phyloP scores from a whole-genome alignment of 1,140 invertebrate genomes.

The Paralvinella palmiformis region DNA sequence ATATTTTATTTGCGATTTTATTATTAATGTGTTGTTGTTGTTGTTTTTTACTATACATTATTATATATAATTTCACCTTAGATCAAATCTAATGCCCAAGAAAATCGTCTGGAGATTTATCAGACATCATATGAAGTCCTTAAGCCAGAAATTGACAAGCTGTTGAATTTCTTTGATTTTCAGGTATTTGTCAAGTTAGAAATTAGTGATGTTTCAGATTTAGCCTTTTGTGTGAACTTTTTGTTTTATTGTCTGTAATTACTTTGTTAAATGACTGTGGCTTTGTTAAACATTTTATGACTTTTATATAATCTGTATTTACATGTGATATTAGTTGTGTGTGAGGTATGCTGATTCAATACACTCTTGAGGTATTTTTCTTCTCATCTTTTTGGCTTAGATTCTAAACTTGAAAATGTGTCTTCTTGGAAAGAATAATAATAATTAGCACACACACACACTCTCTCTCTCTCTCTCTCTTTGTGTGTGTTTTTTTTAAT shows the following conservation, averaged over 20 bases:
- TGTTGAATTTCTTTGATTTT: constrained; percentile 98
- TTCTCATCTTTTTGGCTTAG: neutral
- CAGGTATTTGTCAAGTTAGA: constrained; percentile 59
- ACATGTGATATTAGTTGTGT: neutral
- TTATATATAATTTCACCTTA: constrained; percentile 51
- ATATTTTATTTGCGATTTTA: neutral
- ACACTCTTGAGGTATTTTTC: neutral
- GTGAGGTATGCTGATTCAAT: neutral
- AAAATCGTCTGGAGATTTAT: constrained; percentile 96
- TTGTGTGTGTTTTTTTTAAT: too few relatives aligned
- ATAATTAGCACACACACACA: too few relatives aligned
- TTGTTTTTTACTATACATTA: neutral
- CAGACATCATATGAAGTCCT: constrained; percentile 96
- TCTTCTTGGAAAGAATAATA: too few relatives aligned
- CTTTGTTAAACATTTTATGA: neutral
- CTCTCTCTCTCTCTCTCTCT: too few relatives aligned
- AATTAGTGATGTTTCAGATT: neutral
- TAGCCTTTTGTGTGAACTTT: neutral
- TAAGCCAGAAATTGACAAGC: constrained; percentile 94
- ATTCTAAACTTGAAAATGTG: neutral
- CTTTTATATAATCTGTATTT: neutral
- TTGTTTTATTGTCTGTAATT: neutral
- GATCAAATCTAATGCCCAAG: constrained; percentile 97
- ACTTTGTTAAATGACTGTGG: neutral
- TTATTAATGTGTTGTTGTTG: too few relatives aligned